Evolutionary conservation across 2,113 vertebrate genomes (phyloP).

Genomic region (Choloepus hoffmanni): DNA sequence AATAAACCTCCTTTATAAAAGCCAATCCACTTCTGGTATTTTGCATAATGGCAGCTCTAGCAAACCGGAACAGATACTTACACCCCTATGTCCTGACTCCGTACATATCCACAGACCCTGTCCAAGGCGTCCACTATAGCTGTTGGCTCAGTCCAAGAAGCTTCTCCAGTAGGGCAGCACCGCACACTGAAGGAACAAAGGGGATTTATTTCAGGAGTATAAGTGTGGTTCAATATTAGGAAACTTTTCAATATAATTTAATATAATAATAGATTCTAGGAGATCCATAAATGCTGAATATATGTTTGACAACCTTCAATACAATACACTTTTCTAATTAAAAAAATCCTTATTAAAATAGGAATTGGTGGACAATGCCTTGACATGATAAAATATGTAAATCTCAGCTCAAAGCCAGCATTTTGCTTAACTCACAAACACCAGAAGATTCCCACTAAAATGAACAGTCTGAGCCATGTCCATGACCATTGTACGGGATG

Average conservation of each 20-base stretch:
- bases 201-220: not conserved
- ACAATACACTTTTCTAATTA: not conserved
- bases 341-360: constrained; percentile 6
- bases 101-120: not conserved
- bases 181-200: not conserved
- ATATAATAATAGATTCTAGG: not conserved
- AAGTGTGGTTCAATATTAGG: constrained; percentile 25
- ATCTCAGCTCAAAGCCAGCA: not conserved
- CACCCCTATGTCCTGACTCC: too few relatives aligned
- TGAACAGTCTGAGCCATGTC: not conserved
- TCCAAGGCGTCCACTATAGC: not conserved
- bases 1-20: too few relatives aligned
- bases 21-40: too few relatives aligned
- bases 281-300: not conserved
- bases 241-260: not conserved
- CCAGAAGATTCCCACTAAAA: not conserved
- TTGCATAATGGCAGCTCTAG: too few relatives aligned
- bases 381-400: constrained; percentile 25
- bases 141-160: not conserved
- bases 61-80: not conserved
- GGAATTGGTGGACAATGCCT: not conserved
- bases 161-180: not conserved
- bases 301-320: not conserved
- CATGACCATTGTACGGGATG: not conserved
- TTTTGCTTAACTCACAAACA: not conserved